Evolutionary conservation across 2,113 vertebrate species (phyloP), one percentile per base, ranked within the genome.

Genomic region (Tupaia tana): DNA sequence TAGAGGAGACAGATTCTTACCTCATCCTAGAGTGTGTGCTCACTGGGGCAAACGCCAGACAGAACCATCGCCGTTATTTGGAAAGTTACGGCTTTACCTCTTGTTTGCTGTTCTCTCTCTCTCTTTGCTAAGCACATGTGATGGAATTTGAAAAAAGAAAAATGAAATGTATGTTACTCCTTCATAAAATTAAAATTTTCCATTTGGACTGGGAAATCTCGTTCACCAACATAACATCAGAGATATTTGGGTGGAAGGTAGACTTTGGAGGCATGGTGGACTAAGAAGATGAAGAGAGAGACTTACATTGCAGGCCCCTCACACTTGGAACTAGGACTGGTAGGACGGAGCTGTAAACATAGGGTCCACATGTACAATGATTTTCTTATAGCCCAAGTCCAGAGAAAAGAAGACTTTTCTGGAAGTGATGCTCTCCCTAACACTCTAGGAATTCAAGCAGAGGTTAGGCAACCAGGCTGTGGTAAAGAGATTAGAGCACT

Each of bases 121-220:
- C 22, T 94, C 5, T 73, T 52, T 81, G 27, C 83, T 59, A 82
- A 82, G 12, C 43, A 75, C 7, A 25, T 70, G 9, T 1, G 63
- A 85, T 18, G 78, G 19, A 89, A 79, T 92, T 85, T 83, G 43
- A 58, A 77, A 89, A 58, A 81, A 43, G n/a, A 54, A 80, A 94
- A 75, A 52, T 64, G 88, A 66, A 69, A 43, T 61, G 15, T 81
- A 83, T 69, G 19, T 14, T 24, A 78, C 18, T 86, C 56, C 24
- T 91, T 87, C 75, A 83, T 52, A 70, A 64, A 86, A 87, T 59
- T 80, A 79, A 91, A 18, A 34, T 79, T 29, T 86, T 43, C 16
- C 3, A n/a, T 27, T 14, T 13, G 19, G 69, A 7, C 69, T 82
- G 5, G 1, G 16, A 85, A 75, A 61, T 75, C 31, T 61, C 3